Conservation (phyloP, 1,140 invertebrate genomes). For the Lethocerus indicus region DNA sequence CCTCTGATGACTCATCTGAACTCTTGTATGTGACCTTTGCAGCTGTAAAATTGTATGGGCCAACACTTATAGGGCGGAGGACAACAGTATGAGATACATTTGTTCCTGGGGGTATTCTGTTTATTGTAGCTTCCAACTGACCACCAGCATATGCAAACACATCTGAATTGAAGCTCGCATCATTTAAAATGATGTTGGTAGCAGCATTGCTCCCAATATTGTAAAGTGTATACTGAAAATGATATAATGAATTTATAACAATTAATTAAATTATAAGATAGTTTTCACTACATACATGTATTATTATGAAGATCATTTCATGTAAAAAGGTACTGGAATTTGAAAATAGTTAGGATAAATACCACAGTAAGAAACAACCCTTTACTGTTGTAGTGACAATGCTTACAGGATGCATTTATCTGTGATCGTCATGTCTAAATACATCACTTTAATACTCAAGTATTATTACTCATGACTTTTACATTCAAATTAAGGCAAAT, state of each 20-base stretch:
- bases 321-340: no score
- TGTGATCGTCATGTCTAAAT: no score
- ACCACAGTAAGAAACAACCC: no score
- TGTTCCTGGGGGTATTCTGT: slow-evolving; percentile 75
- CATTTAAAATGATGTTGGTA: slow-evolving; percentile 70
- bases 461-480: no score
- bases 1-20: slow-evolving; percentile 55
- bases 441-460: no score
- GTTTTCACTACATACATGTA: background rate
- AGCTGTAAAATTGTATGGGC: slow-evolving; percentile 94
- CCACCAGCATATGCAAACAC: slow-evolving; percentile 77
- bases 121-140: slow-evolving; percentile 62
- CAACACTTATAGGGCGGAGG: slow-evolving; percentile 72
- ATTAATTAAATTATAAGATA: slow-evolving; percentile 1
- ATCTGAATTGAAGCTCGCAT: slow-evolving; percentile 77
- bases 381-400: no score
- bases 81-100: slow-evolving; percentile 92
- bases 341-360: no score
- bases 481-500: no score
- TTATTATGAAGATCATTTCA: no score
- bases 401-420: no score
- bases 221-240: slow-evolving; percentile 54
- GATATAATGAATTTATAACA: no score
- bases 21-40: slow-evolving; percentile 81
- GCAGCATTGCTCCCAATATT: slow-evolving; percentile 78